Evolutionary conservation across 2,888 invertebrate genomes (phyloP), one percentile per base, ranked within the genome.

Genomic region (Platerodrilus igneus): DNA sequence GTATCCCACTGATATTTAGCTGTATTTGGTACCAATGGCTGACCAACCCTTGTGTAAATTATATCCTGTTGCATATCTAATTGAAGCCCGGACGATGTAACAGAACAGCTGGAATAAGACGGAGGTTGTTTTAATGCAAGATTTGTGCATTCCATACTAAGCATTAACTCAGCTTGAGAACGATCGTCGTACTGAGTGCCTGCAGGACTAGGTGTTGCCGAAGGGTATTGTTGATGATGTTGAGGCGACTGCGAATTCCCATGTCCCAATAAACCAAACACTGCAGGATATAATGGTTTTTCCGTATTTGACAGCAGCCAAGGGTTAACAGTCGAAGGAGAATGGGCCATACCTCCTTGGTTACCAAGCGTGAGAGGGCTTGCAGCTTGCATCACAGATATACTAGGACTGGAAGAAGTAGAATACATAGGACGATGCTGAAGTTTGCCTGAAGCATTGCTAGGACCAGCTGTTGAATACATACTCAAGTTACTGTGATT

Each of bases 241-340:
- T 76, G 77, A 54, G 76, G 79, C 57, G 78, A 63, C 62, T 81
- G 66, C 48, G 69, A 54, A 10, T 66, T 68, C 3, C 64, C 63
- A 47, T 79, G 81, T 22, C 79, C 81, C 51, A 83, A 73, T 43
- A 80, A 66, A 26, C 76, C 74, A 55, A 79, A 79, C 68, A 79
- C 74, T n/a, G 74, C 71, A 3, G 78, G 79, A 55, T 77, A 78
- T 38, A 81, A 69, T 3, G 78, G 76, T 59, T 81, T 79, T 55
- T 81, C 79, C 19, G 79, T 77, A 50, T 77, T 77, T 13, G 79
- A 83, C 46, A 87, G 73, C 56, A 83, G 78, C 84, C 82, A 89
- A 65, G 77, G 86, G 58, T 72, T 79, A 57, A 79, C 73, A 1
- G 78, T 66, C 39, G 73, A 70, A 52, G 80, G 75, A 52, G 79